phyloP scores from a whole-genome alignment of 2,113 vertebrate genomes.

The Lycocorax pyrrhopterus region DNA sequence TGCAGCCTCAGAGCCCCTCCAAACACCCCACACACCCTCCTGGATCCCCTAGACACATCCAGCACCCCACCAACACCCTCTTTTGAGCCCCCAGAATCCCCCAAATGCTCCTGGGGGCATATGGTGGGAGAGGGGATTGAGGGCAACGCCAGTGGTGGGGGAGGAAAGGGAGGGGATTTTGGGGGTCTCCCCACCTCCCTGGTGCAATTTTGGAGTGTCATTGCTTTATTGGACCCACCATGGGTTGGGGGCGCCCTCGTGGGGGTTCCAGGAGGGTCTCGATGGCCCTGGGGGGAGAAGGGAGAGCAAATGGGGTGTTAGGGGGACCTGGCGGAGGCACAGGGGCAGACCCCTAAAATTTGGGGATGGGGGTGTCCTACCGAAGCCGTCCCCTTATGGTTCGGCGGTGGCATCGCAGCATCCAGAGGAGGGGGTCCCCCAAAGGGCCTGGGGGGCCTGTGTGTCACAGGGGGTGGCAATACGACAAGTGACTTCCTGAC shows the following conservation, averaged over 20 bases:
- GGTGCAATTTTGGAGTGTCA: not conserved
- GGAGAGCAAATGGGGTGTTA: not conserved
- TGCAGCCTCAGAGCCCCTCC: not conserved
- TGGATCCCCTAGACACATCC: not conserved
- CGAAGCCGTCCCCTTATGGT: not conserved
- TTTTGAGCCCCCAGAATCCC: not conserved
- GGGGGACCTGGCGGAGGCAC: not conserved
- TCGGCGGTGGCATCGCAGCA: not conserved
- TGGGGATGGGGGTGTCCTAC: not conserved
- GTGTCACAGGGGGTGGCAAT: not conserved
- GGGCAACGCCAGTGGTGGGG: no score
- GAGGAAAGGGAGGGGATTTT: not conserved
- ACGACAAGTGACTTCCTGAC: not conserved
- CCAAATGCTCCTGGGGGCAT: not conserved
- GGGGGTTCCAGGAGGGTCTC: not conserved
- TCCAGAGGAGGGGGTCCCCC: not conserved
- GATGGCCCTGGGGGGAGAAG: not conserved
- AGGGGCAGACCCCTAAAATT: not conserved
- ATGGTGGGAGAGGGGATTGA: not conserved
- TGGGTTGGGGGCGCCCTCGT: not conserved
- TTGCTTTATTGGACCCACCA: not conserved
- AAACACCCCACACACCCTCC: not conserved
- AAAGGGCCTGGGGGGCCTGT: not conserved
- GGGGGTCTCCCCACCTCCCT: no score
- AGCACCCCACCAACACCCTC: not conserved